Base-by-base conservation (phyloP, 2,888 invertebrate species). In the Leucoma salicis region DNA sequence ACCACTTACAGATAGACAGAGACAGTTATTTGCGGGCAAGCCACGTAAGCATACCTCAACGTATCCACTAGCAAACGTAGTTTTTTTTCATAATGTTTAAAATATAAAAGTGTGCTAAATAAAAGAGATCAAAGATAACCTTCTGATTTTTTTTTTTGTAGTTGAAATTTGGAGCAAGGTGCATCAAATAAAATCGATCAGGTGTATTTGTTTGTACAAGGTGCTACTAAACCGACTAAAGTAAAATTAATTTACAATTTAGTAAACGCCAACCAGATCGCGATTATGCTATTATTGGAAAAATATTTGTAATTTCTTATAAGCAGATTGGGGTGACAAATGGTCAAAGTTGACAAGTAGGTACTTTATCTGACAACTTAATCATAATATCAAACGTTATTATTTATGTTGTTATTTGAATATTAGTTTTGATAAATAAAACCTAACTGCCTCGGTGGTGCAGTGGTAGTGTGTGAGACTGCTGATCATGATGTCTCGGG, bases 171-270 rank as follows among this genome's bases (percentile, higher is more conserved):
- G 66, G 68, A 77, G 82, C 87, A 89, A 89, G 88, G 87, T 89
- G 88, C 85, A 83, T 56, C 58, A 43, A 63, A 66, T 64, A 57
- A 65, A 75, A 80, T 76, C 77, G 82, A 81, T 89, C 87, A 88
- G 88, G 87, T 88, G 86, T 86, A 74, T 88, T 88, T 86, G 80
- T 78, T 83, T 75, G 77, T 71, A 81, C 83, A 85, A 86, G 86
- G 85, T 86, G 87, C 76, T 78, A 35, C 66, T 37, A 61, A 65
- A 67, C 65, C 70, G 66, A 66, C 70, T 66, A 59, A 61, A 59
- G 65, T 76, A 70, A 74, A n/a, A n/a, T n/a, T n/a, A n/a, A 78
- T 78, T 75, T 69, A 77, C 76, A 74, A 66, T 46, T 42, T 44
- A 41, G n/a, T 2, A 10, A 25, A 12, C 14, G 4, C n/a, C 10